Evolutionary conservation across 1,140 invertebrate species (phyloP).

Genomic region (Drosophila subobscura): DNA sequence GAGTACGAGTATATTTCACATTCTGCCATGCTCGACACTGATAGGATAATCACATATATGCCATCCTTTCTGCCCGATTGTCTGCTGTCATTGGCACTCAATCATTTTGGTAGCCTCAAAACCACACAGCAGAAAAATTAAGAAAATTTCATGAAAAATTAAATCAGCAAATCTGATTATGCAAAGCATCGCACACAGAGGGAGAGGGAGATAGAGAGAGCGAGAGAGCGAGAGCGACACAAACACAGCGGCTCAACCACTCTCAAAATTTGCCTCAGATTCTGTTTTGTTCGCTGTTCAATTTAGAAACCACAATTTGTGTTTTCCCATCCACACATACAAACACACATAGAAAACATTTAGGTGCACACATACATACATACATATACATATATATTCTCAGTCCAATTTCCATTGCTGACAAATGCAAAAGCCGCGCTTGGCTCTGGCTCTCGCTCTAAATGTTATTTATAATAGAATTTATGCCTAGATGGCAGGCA

Average conservation of each 20-base stretch:
- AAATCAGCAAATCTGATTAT: slow-evolving; percentile 77
- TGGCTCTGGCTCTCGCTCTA: slow-evolving; percentile 39
- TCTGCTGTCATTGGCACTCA: slow-evolving; percentile 29
- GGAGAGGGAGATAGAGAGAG: background rate
- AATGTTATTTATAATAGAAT: slow-evolving; percentile 82
- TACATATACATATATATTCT: slow-evolving; percentile 25
- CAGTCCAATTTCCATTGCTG: slow-evolving; percentile 75
- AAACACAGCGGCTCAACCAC: background rate
- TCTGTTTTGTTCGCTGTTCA: slow-evolving; percentile 44
- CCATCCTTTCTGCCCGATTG: background rate
- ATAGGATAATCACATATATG: background rate
- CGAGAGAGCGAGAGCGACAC: too few species aligned
- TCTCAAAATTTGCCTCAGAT: slow-evolving; percentile 21
- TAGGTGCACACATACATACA: slow-evolving; percentile 5
- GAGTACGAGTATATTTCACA: background rate
- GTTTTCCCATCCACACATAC: slow-evolving; percentile 42
- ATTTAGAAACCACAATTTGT: slow-evolving; percentile 79
- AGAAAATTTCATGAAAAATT: slow-evolving; percentile 52
- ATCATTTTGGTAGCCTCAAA: slow-evolving; percentile 35
- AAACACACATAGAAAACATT: background rate
- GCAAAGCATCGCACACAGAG: slow-evolving; percentile 57
- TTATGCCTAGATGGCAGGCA: slow-evolving; percentile 65
- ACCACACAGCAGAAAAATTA: slow-evolving; percentile 38
- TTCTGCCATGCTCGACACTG: background rate
- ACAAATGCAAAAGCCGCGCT: slow-evolving; percentile 72